Conservation (phyloP, 1,140 invertebrate species). For the Phenacoccus solenopsis region DNA sequence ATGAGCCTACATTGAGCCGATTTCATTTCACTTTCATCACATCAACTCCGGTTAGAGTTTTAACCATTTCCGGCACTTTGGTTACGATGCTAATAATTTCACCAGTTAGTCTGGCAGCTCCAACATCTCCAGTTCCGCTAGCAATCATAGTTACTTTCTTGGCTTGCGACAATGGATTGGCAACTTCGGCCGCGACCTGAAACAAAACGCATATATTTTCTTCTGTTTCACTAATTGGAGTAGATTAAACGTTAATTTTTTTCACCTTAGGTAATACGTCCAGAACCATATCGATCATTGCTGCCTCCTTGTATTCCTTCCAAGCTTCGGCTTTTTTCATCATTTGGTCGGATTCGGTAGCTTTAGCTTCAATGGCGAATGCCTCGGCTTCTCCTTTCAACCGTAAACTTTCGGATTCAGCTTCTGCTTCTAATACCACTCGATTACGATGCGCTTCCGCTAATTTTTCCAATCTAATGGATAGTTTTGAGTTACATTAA, state of each 20-base stretch:
- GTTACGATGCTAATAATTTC: slow-evolving; percentile 87
- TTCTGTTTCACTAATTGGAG: too few relatives aligned
- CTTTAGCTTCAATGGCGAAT: slow-evolving; percentile 83
- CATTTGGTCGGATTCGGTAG: slow-evolving; percentile 94
- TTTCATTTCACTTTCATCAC: slow-evolving; percentile 54
- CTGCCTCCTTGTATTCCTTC: slow-evolving; percentile 90
- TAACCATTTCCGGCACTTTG: slow-evolving; percentile 78
- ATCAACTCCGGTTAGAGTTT: slow-evolving; percentile 82
- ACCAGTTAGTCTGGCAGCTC: slow-evolving; percentile 82
- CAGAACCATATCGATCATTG: slow-evolving; percentile 94
- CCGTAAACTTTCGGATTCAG: slow-evolving; percentile 78
- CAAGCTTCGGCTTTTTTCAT: slow-evolving; percentile 91
- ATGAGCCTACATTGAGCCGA: slow-evolving; percentile 2
- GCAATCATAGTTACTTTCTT: slow-evolving; percentile 93
- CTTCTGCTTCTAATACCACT: slow-evolving; percentile 80
- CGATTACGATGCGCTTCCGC: slow-evolving; percentile 74
- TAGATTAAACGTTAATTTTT: background rate
- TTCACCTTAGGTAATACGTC: slow-evolving; percentile 86
- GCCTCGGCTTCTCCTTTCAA: slow-evolving; percentile 81
- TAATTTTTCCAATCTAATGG: slow-evolving; percentile 66
- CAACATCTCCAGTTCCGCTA: slow-evolving; percentile 78
- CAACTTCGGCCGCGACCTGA: slow-evolving; percentile 88
- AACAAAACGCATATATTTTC: too few relatives aligned
- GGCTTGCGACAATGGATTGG: slow-evolving; percentile 80
- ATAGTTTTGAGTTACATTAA: background rate